phyloP scores from a whole-genome alignment of 2,888 invertebrate genomes.

The Gymnocheta viridis region DNA sequence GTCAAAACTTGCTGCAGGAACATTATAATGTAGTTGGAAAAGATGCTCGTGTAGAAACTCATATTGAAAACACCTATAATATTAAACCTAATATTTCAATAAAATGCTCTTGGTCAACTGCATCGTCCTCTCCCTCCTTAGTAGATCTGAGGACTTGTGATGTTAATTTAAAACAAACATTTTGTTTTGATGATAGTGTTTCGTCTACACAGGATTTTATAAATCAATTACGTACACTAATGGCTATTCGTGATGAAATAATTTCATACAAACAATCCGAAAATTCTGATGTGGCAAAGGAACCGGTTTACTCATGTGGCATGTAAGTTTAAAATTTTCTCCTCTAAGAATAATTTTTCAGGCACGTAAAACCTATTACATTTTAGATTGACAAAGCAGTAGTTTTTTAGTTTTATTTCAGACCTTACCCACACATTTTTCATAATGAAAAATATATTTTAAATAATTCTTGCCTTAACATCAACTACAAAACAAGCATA shows the following conservation, averaged over 20 bases:
- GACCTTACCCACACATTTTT: too few relatives aligned
- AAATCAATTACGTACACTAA: conserved; percentile 78
- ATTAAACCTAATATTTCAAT: conserved; percentile 76
- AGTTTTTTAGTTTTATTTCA: too few relatives aligned
- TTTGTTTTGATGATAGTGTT: conserved; percentile 75
- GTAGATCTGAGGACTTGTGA: conserved; percentile 78
- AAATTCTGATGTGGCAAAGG: conserved; percentile 61
- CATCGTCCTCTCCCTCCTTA: conserved; percentile 73
- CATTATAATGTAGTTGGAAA: conserved; percentile 72
- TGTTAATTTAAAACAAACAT: conserved; percentile 77
- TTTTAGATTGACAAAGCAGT: too few relatives aligned
- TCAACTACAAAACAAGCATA: too few relatives aligned
- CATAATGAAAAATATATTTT: too few relatives aligned
- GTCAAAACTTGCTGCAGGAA: conserved; percentile 71
- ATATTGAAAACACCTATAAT: conserved; percentile 77
- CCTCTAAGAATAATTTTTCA: too few relatives aligned
- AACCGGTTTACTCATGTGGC: conserved; percentile 78
- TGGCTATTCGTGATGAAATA: conserved; percentile 79
- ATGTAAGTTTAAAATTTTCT: conserved; percentile 70
- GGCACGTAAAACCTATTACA: too few relatives aligned
- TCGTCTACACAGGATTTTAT: conserved; percentile 77
- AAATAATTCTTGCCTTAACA: too few relatives aligned
- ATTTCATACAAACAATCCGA: conserved; percentile 74
- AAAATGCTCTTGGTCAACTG: conserved; percentile 76
- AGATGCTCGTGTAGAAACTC: conserved; percentile 71